Conservation (phyloP, 2,888 invertebrate species). For the Acanthosoma haemorrhoidale region DNA sequence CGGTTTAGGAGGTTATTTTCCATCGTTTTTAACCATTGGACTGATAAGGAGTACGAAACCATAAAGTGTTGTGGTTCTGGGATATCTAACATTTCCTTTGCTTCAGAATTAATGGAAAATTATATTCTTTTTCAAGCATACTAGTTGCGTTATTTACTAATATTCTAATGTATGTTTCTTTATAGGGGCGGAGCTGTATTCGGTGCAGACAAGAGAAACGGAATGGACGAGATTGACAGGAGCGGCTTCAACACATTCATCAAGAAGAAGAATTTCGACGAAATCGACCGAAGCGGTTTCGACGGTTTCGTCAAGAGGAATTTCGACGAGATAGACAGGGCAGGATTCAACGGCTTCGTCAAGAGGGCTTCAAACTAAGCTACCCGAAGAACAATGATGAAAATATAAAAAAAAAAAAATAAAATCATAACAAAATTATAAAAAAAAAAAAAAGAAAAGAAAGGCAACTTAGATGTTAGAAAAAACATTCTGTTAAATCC, state of each 20-base stretch:
- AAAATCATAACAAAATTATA: too few relatives aligned
- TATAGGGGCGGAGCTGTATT: conserved; percentile 16
- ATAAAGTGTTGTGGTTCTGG: too few relatives aligned
- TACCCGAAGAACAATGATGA: background rate
- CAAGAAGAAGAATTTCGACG: conserved; percentile 57
- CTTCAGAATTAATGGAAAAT: too few relatives aligned
- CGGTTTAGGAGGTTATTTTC: too few relatives aligned
- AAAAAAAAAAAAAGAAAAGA: background rate
- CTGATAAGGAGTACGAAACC: too few relatives aligned
- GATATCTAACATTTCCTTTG: too few relatives aligned
- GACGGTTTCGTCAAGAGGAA: conserved; percentile 53
- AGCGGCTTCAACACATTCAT: conserved; percentile 52
- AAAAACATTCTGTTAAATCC: background rate
- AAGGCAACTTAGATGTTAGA: background rate
- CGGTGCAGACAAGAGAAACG: conserved; percentile 48
- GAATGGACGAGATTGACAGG: conserved; percentile 58
- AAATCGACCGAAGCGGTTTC: conserved; percentile 56
- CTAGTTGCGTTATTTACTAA: too few relatives aligned
- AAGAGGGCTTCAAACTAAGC: conserved; percentile 44
- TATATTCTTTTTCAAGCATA: too few relatives aligned
- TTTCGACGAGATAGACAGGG: conserved; percentile 61
- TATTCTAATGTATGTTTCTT: conserved; percentile 1
- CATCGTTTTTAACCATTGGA: too few relatives aligned
- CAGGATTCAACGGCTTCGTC: conserved; percentile 56
- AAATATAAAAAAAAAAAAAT: too few relatives aligned